A percentile compares a stretch with the other conserved stretches of the same genome.
phyloP scores from a whole-genome alignment of 2,797 vertebrate genomes.

The Potorous gilbertii region DNA sequence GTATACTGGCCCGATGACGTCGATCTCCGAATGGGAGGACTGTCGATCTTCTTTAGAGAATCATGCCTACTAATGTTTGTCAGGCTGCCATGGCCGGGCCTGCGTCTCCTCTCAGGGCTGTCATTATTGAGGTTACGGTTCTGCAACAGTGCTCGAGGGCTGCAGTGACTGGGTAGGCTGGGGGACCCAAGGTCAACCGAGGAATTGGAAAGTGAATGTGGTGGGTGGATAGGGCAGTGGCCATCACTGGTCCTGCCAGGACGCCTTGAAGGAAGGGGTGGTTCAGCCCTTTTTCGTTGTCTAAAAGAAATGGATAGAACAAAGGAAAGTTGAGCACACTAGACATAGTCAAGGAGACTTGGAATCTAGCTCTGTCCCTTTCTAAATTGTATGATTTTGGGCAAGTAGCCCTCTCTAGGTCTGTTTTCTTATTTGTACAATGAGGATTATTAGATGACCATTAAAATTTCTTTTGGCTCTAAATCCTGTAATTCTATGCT shows the following conservation, averaged over 20 bases:
- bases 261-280: conserved; percentile 90
- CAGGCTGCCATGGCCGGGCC: conserved; percentile 93
- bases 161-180: conserved; percentile 90
- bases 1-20: conserved; percentile 97
- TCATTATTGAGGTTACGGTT: conserved; percentile 89
- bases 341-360: not conserved
- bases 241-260: conserved; percentile 92
- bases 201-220: conserved; percentile 87
- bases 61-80: conserved; percentile 97
- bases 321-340: not conserved
- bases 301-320: conserved; percentile 81
- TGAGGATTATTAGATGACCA: not conserved
- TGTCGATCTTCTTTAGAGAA: conserved; percentile 96
- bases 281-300: conserved; percentile 93
- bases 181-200: conserved; percentile 92
- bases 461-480: not conserved
- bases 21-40: conserved; percentile 96
- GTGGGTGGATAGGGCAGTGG: conserved; percentile 93
- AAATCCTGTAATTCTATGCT: not conserved
- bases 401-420: not conserved
- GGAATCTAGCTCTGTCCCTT: not conserved
- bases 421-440: too few species aligned
- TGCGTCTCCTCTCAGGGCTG: conserved; percentile 93
- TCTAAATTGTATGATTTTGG: not conserved
- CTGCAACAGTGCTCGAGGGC: conserved; percentile 92